Base-by-base conservation (phyloP, 2,113 vertebrate genomes). In the Sporophila hypoxantha region DNA sequence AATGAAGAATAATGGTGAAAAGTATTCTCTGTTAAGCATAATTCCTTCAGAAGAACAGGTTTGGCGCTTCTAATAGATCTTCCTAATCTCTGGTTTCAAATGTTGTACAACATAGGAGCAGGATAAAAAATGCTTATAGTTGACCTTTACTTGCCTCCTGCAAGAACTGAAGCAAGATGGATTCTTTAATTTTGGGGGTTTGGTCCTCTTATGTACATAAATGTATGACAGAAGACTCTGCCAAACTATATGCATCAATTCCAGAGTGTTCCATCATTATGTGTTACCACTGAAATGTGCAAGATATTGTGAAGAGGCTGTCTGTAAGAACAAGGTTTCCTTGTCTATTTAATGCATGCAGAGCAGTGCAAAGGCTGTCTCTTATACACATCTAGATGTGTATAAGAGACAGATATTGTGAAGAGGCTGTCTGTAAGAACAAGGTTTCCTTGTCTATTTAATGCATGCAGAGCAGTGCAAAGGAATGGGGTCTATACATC, bases 1-100 rank as follows among this genome's bases (percentile, higher is more conserved):
- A 93, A 50, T 88, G 93, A 91, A 88, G 65, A 78, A 76, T 26
- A 55, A 76, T 56, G 37, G 17, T 76, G 37, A 68, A 89, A 92
- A 87, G 23, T 41, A 71, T 50, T 74, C 39, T 47, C 52, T 70
- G 11, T 76, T 87, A 94, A 94, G 82, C 29, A 69, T 49, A 50
- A 9, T 82, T 62, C 37, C 59, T 36, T 60, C 46, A 82, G 82
- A 78, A 74, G 23, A 86, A 86, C 62, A 46, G 29, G 47, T 86
- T 53, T 59, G 69, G 3, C 89, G 37, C 25, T n/a, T 49, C 16
- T 55, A 57, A 50, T 76, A 29, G 23, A 17, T 76, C 27, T 85
- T 91, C 75, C 53, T 62, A 27, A 75, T 67, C 19, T 93, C 56
- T 77, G 55, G 14, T 73, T 93, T 85, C 60, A 85, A 75, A 65